Evolutionary conservation across 2,113 vertebrate genomes (phyloP), one percentile per base, ranked within the genome.

Genomic region (Alligator mississippiensis): DNA sequence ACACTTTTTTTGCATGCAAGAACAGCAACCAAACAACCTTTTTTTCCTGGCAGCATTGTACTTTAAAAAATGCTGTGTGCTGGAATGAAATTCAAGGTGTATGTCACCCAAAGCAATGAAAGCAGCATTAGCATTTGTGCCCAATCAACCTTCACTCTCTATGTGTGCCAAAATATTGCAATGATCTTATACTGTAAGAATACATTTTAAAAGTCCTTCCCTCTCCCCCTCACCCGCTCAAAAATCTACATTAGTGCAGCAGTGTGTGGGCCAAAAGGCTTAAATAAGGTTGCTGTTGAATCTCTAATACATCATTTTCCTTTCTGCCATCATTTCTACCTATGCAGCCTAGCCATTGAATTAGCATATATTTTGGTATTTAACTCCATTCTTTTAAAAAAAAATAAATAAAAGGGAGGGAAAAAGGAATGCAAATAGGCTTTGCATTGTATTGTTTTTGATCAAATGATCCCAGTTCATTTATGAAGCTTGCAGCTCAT

Each of bases 141-240:
- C 82, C 60, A 72, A 57, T 19, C 63, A 89, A 57, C 70, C 79
- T 24, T 24, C 1, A 25, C 54, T 85, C 78, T 28, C 61, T 27
- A 63, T 62, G 83, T 61, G 18, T 86, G 88, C 92, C 18, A 2
- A 76, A 77, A 88, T 27, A 74, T 54, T 5, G 0, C 1, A 13
- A 61, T 34, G 89, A 61, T 27, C 59, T 19, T 12, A 28, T 0
- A 1, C 74, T 59, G 15, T 28, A 84, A 38, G 66, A 0, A 0
- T 62, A 59, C 78, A 30, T 9, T 12, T 21, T 14, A 6, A 38
- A 38, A 21, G 9, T 12, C 30, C 11, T 47, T 47, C 47, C 47
- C 47, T 47, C 47, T 47, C 47, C 47, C 47, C 59, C 83, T 70
- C 0, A 0, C 61, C 30, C 70, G 7, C 47, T 21, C 59, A 47